These are phyloP conservation scores for Lacanobia oleracea DNA, from an alignment of 2,888 invertebrate species.

Conservation along the genomic window DNA sequence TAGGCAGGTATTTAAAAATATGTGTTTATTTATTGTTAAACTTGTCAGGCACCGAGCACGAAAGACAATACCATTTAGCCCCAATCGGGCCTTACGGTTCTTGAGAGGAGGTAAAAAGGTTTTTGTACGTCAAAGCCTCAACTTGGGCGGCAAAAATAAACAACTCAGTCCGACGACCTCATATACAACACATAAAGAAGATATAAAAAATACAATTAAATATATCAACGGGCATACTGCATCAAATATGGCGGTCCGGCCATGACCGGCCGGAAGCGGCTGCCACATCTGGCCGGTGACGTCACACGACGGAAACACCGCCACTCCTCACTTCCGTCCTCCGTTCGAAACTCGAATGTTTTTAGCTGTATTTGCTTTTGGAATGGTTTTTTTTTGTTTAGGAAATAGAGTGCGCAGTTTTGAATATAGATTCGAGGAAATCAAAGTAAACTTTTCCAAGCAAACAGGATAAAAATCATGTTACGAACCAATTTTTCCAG, in stretches of 20 bases:
- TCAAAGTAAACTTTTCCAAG: neutral
- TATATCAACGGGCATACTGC: slow-evolving; percentile 43
- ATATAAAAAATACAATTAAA: slow-evolving; percentile 51
- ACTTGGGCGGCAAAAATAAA: neutral
- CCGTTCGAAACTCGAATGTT: slow-evolving; percentile 58
- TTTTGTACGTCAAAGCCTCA: neutral
- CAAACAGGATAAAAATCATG: neutral
- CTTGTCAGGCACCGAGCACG: no score
- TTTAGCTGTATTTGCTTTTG: slow-evolving; percentile 57
- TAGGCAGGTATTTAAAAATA: no score
- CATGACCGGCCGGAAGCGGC: slow-evolving; percentile 74
- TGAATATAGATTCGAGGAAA: neutral
- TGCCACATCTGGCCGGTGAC: slow-evolving; percentile 80
- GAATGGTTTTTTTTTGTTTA: slow-evolving; percentile 15
- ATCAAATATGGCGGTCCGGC: slow-evolving; percentile 62
- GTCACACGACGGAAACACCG: slow-evolving; percentile 76
- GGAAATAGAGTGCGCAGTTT: neutral
- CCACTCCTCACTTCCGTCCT: slow-evolving; percentile 68
- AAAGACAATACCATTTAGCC: no score
- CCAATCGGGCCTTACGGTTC: no score
- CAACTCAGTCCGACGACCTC: neutral
- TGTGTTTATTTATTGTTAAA: no score
- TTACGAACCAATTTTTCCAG: neutral
- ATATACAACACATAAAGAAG: slow-evolving; percentile 23
- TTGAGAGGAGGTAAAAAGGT: no score